Base-by-base conservation (phyloP, 2,113 vertebrate genomes). In the human region DNA sequence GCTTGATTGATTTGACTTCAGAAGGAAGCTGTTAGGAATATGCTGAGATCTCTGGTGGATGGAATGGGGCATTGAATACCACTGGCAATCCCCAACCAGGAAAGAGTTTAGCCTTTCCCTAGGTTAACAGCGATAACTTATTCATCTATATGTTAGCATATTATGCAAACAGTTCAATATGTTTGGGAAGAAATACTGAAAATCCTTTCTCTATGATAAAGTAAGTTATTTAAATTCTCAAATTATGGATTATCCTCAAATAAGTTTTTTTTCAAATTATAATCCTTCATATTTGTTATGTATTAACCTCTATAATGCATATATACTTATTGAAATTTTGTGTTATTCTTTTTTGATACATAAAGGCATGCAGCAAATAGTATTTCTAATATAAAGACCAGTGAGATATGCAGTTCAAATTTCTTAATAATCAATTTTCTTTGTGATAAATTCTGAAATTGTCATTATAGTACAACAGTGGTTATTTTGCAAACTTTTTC, bases 51-150 rank as follows among this genome's bases (percentile, higher is more conserved):
- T 12, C 64, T 72, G n/a, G 6, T 30, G 3, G 20, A 43, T 43
- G 50, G 7, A 50, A 7, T 4, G 35, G 2, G 6, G 8, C 9
- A 40, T 5, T 48, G 23, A n/a, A 78, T 13, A 0, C 3, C 18
- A 25, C 2, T 25, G 35, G 7, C 0, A 32, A 12, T 12, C 23
- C 6, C 30, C 25, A 27, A 30, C 6, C 4, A 66, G 57, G 7
- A 80, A 59, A 61, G 5, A 4, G 23, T 64, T 52, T 75, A 48
- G 25, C 11, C 27, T 25, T 78, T 38, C 25, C 23, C 40, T 84
- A 50, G 30, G 40, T 75, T 70, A 93, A 7, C 30, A 38, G 25
- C 17, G 13, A 35, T 59, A 25, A 40, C 10, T 59, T 82, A 30
- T 30, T 48, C 16, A 70, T 84, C 32, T 50, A 20, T 20, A 35